A percentile compares a stretch with the other conserved stretches of the same genome.
These are phyloP conservation scores for Melanotaenia boesemani DNA, from an alignment of 2,797 vertebrate genomes.

Conservation along the genomic window DNA sequence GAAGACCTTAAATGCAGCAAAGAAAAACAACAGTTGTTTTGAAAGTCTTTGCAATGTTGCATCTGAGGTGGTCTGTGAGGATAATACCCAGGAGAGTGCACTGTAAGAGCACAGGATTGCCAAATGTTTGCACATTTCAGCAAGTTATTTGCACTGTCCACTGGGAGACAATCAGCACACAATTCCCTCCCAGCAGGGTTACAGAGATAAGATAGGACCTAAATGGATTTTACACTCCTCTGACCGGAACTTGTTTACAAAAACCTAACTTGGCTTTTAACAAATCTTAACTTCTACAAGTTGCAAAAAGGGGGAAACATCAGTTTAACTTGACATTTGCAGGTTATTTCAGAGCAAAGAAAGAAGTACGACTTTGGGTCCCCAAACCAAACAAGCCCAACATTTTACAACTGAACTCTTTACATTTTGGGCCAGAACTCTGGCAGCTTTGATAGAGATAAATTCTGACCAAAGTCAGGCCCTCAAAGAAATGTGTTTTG, in stretches of 20 bases:
- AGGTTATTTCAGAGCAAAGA: slow-evolving; percentile 26
- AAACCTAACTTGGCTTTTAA: slow-evolving; percentile 53
- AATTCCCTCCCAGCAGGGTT: slow-evolving; percentile 74
- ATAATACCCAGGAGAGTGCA: slow-evolving; percentile 48
- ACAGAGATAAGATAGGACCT: slow-evolving; percentile 75
- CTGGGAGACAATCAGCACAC: slow-evolving; percentile 80
- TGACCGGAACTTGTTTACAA: slow-evolving; percentile 61
- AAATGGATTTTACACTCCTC: slow-evolving; percentile 75
- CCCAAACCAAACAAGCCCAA: slow-evolving; percentile 16
- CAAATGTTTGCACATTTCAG: slow-evolving; percentile 81
- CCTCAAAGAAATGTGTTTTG: slow-evolving; percentile 77
- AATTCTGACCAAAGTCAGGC: slow-evolving; percentile 46
- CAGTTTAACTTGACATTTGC: slow-evolving; percentile 24
- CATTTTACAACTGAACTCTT: slow-evolving; percentile 16
- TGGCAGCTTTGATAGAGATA: slow-evolving; percentile 59
- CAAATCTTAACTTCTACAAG: slow-evolving; percentile 30
- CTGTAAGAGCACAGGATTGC: slow-evolving; percentile 54
- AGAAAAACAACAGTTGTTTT: slow-evolving; percentile 67
- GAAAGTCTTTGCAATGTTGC: slow-evolving; percentile 46
- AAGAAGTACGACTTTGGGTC: slow-evolving; percentile 13
- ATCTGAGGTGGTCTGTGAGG: slow-evolving; percentile 71
- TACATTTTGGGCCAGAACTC: slow-evolving; percentile 23
- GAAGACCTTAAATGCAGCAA: slow-evolving; percentile 51
- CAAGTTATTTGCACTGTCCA: slow-evolving; percentile 80
- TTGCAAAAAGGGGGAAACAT: slow-evolving; percentile 12